Evolutionary conservation across 1,140 invertebrate species (phyloP).

Genomic region (Scaptomyza montana): DNA sequence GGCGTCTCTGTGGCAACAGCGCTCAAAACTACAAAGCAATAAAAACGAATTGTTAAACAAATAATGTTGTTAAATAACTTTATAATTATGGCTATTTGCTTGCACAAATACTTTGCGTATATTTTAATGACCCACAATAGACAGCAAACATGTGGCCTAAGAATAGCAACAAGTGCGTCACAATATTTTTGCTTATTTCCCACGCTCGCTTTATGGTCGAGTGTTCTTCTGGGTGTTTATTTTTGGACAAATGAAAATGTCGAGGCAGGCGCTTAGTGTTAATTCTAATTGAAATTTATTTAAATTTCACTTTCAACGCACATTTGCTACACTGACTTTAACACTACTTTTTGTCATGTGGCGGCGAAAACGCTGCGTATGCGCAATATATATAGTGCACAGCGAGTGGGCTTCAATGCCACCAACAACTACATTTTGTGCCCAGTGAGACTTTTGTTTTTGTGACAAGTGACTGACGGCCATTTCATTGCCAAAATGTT

Average conservation of each 20-base stretch:
- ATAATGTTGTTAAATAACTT: constrained; percentile 63
- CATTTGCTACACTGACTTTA: constrained; percentile 24
- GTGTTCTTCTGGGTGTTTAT: constrained; percentile 40
- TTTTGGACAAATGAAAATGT: constrained; percentile 48
- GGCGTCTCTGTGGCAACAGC: constrained; percentile 48
- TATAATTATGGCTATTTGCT: constrained; percentile 61
- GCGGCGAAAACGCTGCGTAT: constrained; percentile 52
- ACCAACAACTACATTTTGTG: constrained; percentile 9
- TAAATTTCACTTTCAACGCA: constrained; percentile 54
- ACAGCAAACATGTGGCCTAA: constrained; percentile 24
- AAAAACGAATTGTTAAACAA: constrained; percentile 34
- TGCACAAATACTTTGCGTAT: constrained; percentile 41
- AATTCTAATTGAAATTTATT: constrained; percentile 37
- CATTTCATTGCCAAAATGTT: constrained; percentile 47
- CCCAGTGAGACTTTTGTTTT: constrained; percentile 35
- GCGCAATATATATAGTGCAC: constrained; percentile 42
- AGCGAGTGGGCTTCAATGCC: constrained; percentile 15
- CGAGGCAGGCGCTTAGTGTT: constrained; percentile 16
- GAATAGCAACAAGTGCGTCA: constrained; percentile 78
- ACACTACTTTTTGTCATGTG: constrained; percentile 32
- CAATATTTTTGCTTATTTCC: constrained; percentile 50
- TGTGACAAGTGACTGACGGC: constrained; percentile 55
- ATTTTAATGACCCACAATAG: constrained; percentile 45
- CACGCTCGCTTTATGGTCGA: constrained; percentile 61
- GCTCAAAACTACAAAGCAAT: constrained; percentile 37